Conservation (phyloP, 2,888 invertebrate species). For the Nebria brevicollis region DNA sequence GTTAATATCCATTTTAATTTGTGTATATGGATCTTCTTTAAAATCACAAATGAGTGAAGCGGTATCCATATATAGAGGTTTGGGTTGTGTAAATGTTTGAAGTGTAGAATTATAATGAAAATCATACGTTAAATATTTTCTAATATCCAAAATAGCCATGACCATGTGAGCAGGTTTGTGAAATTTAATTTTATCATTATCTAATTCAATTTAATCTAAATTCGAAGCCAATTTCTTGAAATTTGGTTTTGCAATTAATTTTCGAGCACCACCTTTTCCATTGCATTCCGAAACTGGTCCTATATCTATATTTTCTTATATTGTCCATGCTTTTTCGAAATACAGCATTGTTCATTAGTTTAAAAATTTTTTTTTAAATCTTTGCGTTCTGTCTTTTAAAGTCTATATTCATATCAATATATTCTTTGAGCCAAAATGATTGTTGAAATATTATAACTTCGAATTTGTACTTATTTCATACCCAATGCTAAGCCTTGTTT, state of each 20-base stretch:
- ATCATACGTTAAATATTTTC: conserved; percentile 38
- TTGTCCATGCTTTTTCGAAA: conserved; percentile 60
- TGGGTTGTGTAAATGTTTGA: no score
- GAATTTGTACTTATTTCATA: no score
- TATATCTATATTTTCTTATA: conserved; percentile 58
- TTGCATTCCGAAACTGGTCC: conserved; percentile 52
- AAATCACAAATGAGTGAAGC: no score
- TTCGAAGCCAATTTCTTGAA: conserved; percentile 29
- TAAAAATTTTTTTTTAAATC: conserved; percentile 30
- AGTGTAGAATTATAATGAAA: conserved; percentile 48
- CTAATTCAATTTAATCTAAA: conserved; percentile 10
- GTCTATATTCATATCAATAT: no score
- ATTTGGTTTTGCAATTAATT: conserved; percentile 40
- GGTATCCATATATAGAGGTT: no score
- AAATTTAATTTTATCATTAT: conserved; percentile 31
- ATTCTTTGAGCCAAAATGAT: no score
- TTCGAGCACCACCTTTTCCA: conserved; percentile 51
- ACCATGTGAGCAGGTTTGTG: conserved; percentile 49
- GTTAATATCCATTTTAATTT: no score
- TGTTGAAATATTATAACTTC: no score
- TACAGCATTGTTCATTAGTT: conserved; percentile 49
- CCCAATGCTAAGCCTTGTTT: no score
- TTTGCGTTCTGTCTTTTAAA: no score
- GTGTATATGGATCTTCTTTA: no score
- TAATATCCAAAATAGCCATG: conserved; percentile 48